Conservation (phyloP, 2,888 invertebrate genomes). For the Acheta domesticus region DNA sequence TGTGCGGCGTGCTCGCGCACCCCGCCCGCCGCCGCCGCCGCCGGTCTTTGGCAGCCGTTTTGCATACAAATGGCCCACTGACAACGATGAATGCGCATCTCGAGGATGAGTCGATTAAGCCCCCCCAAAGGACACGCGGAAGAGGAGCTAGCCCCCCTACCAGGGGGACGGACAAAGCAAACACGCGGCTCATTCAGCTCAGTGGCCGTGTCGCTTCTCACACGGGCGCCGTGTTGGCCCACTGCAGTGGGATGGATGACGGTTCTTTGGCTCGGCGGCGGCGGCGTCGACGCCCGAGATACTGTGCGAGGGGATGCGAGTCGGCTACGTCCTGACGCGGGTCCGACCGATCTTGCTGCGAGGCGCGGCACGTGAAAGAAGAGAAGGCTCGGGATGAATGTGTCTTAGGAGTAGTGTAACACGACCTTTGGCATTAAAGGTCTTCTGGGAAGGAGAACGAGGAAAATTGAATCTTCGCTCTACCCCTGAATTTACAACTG, state of each 20-base stretch:
- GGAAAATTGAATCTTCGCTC: too few species aligned
- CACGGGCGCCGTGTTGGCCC: conserved; percentile 7
- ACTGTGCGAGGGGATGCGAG: too few species aligned
- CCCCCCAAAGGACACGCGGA: too few species aligned
- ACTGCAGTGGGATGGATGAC: background rate
- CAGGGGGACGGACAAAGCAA: background rate
- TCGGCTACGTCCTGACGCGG: too few species aligned
- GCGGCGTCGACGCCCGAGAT: too few species aligned
- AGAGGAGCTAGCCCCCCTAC: background rate
- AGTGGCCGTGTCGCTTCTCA: background rate
- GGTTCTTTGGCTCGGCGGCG: background rate
- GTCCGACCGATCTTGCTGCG: background rate
- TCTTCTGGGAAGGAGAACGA: too few species aligned
- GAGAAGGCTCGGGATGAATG: background rate
- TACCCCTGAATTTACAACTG: too few species aligned
- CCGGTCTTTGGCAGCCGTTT: background rate
- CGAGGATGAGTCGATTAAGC: too few species aligned
- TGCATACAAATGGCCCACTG: background rate
- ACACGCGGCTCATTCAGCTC: background rate
- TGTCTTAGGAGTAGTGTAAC: too few species aligned
- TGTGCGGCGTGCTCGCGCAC: too few species aligned
- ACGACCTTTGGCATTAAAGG: too few species aligned
- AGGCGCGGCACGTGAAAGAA: background rate
- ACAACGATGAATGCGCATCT: background rate
- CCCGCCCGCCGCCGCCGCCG: background rate